Evolutionary conservation across 2,113 vertebrate genomes (phyloP).

Genomic region (Forbesichthys papilliferus): DNA sequence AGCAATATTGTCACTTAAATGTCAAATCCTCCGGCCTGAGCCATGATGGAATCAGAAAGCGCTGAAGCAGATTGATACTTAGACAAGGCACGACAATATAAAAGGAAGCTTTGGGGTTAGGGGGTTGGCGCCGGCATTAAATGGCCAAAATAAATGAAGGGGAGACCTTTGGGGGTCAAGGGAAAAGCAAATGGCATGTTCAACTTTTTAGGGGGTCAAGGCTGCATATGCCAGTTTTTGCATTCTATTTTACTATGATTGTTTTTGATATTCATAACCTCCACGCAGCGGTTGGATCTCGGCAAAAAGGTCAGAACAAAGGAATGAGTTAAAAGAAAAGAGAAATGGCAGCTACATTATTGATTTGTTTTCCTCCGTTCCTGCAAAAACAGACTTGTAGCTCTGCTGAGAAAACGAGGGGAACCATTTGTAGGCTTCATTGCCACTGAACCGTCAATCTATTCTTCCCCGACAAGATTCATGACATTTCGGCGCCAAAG

Average conservation of each 20-base stretch:
- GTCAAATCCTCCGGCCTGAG: constrained; percentile 64
- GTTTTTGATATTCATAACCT: constrained; percentile 47
- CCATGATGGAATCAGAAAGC: constrained; percentile 50
- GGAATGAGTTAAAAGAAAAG: constrained; percentile 41
- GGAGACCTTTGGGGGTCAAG: constrained; percentile 21
- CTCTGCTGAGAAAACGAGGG: constrained; percentile 25
- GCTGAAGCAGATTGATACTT: constrained; percentile 52
- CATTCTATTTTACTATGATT: constrained; percentile 54
- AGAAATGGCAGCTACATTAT: constrained; percentile 52
- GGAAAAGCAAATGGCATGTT: constrained; percentile 54
- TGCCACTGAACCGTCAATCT: constrained; percentile 58
- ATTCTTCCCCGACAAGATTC: constrained; percentile 62
- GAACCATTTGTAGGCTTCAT: constrained; percentile 65
- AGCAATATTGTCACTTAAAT: constrained; percentile 72
- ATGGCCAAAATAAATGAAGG: constrained; percentile 2
- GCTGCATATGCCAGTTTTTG: constrained; percentile 69
- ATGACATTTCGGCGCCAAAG: constrained; percentile 58
- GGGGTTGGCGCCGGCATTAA: background rate
- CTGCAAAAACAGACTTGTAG: constrained; percentile 22
- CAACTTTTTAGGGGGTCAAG: constrained; percentile 43
- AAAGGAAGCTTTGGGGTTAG: background rate
- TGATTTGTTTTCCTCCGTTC: constrained; percentile 67
- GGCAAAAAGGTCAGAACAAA: constrained; percentile 64
- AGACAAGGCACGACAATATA: constrained; percentile 20
- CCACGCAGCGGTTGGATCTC: constrained; percentile 31